These are phyloP conservation scores for Cranoglanis bouderius DNA, from an alignment of 2,113 vertebrate species.

Conservation along the genomic window DNA sequence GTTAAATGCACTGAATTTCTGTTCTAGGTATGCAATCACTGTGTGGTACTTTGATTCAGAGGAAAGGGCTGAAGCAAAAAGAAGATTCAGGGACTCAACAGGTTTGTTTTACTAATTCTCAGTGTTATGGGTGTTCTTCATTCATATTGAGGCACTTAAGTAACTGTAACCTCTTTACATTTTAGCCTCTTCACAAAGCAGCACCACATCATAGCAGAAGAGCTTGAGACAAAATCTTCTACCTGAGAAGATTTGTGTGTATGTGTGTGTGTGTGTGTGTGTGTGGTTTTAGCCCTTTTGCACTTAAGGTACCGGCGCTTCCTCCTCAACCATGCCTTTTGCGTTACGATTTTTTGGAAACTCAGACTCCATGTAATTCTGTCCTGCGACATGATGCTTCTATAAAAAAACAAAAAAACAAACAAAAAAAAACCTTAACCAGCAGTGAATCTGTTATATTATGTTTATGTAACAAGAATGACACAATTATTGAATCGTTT, in stretches of 20 bases:
- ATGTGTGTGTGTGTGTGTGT: slow-evolving; percentile 20
- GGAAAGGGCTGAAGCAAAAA: slow-evolving; percentile 92
- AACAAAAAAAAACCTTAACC: neutral
- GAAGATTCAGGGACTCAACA: slow-evolving; percentile 83
- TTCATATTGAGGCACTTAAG: neutral
- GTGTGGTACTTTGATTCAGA: slow-evolving; percentile 97
- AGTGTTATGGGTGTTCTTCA: neutral
- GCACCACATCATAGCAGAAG: slow-evolving; percentile 35
- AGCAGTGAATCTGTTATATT: neutral
- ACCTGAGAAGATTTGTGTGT: neutral
- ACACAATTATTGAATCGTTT: neutral
- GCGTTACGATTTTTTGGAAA: neutral
- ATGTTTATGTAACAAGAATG: neutral
- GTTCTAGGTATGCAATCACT: slow-evolving; percentile 89
- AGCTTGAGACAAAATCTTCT: neutral
- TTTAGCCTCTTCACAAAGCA: slow-evolving; percentile 52
- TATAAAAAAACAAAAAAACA: neutral
- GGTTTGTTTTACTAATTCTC: slow-evolving; percentile 67
- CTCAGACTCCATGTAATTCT: neutral
- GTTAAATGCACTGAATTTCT: slow-evolving; percentile 43
- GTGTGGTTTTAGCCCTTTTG: slow-evolving; percentile 13
- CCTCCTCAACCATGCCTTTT: slow-evolving; percentile 14
- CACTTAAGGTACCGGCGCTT: slow-evolving; percentile 23
- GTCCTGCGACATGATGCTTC: neutral
- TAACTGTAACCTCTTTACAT: slow-evolving; percentile 2